Evolutionary conservation across 2,888 invertebrate species (phyloP).

Genomic region (Drosophila melanosoma): DNA sequence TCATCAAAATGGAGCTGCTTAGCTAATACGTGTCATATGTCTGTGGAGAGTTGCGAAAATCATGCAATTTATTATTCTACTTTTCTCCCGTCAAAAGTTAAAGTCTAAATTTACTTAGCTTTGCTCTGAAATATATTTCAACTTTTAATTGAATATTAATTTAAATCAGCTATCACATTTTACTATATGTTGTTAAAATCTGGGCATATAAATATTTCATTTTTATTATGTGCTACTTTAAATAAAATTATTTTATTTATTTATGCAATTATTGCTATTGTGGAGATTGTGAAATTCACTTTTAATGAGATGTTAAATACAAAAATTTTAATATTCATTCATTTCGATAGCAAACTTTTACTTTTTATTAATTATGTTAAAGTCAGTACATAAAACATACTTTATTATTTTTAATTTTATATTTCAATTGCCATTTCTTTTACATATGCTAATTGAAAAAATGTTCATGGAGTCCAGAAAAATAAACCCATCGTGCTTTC

Average conservation of each 20-base stretch:
- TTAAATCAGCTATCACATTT: neutral
- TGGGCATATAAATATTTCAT: neutral
- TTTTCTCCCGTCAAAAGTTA: neutral
- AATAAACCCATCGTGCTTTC: neutral
- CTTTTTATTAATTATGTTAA: neutral
- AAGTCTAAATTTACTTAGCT: neutral
- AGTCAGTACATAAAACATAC: neutral
- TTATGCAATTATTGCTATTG: neutral
- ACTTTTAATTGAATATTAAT: neutral
- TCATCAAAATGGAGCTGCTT: conserved; percentile 10
- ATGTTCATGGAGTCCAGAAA: neutral
- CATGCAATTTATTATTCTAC: conserved; percentile 7
- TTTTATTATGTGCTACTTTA: neutral
- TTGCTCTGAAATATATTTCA: neutral
- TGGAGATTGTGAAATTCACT: neutral
- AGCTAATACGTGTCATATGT: conserved; percentile 20
- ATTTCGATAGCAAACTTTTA: neutral
- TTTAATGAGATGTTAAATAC: neutral
- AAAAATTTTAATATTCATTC: neutral
- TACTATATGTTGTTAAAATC: neutral
- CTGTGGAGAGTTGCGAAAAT: conserved; percentile 1
- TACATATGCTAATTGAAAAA: neutral
- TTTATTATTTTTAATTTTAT: neutral
- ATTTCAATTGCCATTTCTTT: neutral
- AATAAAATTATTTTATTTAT: neutral